These are phyloP conservation scores for Corydoras sp. DNA, from an alignment of 2,113 vertebrate genomes.

Conservation along the genomic window DNA sequence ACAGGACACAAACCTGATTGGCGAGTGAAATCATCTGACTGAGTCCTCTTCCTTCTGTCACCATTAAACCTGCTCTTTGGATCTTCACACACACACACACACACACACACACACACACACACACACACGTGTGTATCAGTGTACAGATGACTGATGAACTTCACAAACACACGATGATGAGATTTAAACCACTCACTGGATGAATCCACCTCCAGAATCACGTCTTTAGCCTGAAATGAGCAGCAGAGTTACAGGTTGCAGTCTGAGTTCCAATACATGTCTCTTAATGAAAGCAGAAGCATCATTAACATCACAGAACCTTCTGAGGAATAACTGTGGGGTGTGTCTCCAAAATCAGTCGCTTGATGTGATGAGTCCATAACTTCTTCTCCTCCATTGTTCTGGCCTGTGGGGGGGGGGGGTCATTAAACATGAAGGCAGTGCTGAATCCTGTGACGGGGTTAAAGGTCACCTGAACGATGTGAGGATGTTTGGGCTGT, in stretches of 20 bases:
- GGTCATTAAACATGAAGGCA: neutral
- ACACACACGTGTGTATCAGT: neutral
- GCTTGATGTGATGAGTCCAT: conserved; percentile 92
- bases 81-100: conserved; percentile 47
- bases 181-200: conserved; percentile 70
- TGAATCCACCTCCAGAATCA: conserved; percentile 86
- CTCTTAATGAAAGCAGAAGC: neutral
- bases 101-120: conserved; percentile 1
- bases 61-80: conserved; percentile 74
- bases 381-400: conserved; percentile 79
- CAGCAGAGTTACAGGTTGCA: neutral
- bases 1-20: conserved; percentile 68
- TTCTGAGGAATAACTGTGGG: conserved; percentile 86
- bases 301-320: conserved; percentile 52
- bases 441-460: neutral
- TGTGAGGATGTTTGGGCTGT: conserved; percentile 83
- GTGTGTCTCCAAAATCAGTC: conserved; percentile 89
- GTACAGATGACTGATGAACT: no score
- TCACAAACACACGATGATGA: neutral
- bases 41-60: conserved; percentile 75
- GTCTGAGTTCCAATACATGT: neutral
- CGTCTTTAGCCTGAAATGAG: conserved; percentile 81
- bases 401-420: conserved; percentile 65
- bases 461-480: conserved; percentile 72
- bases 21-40: conserved; percentile 57